Evolutionary conservation across 2,113 vertebrate genomes (phyloP).

Genomic region (Anolis carolinensis): DNA sequence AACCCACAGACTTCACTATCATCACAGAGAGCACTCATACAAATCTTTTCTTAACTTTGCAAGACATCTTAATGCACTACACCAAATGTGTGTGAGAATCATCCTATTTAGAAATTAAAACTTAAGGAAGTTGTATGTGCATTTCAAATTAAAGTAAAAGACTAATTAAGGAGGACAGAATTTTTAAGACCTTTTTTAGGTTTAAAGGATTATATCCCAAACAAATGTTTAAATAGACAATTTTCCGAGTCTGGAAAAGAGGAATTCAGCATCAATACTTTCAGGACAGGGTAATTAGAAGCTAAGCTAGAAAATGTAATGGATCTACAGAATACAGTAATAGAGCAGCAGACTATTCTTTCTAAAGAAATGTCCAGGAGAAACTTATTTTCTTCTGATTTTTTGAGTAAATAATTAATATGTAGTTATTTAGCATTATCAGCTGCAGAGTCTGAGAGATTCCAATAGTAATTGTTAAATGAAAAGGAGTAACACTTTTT

Average conservation of each 20-base stretch:
- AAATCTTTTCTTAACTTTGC: conserved; percentile 69
- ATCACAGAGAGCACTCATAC: conserved; percentile 75
- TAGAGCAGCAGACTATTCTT: conserved; percentile 50
- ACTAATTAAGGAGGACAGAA: conserved; percentile 63
- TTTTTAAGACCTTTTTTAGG: conserved; percentile 61
- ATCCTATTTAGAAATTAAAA: conserved; percentile 63
- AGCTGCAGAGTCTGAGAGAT: conserved; percentile 59
- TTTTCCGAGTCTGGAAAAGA: conserved; percentile 50
- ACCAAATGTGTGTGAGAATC: conserved; percentile 61
- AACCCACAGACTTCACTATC: conserved; percentile 70
- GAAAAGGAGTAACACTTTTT: conserved; percentile 64
- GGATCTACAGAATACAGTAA: conserved; percentile 38
- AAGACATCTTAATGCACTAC: conserved; percentile 71
- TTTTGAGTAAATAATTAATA: conserved; percentile 59
- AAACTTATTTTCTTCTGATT: conserved; percentile 27
- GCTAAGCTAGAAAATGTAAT: conserved; percentile 50
- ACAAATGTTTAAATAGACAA: conserved; percentile 50
- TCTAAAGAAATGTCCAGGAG: conserved; percentile 51
- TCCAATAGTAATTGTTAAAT: conserved; percentile 64
- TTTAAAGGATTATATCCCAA: conserved; percentile 63
- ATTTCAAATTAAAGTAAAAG: conserved; percentile 66
- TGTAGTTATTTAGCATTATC: conserved; percentile 52
- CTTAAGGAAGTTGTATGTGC: conserved; percentile 66
- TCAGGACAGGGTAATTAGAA: conserved; percentile 48
- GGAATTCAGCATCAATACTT: conserved; percentile 49